Evolutionary conservation across 2,888 invertebrate species (phyloP).

Genomic region (Conomelus anceps): DNA sequence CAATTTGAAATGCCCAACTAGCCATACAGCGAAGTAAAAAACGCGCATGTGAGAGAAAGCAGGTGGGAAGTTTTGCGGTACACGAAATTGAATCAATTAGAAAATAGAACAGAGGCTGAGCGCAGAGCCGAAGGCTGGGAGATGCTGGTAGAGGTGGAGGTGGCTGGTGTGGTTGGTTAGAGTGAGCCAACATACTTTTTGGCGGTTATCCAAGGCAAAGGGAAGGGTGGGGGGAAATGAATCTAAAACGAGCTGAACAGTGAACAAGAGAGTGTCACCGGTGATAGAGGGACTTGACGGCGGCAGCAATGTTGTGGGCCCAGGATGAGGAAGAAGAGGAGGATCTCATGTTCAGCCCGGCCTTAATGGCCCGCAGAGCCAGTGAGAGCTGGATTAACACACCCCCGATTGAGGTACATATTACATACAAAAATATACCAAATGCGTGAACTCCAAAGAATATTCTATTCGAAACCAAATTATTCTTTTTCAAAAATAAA

Average conservation of each 20-base stretch:
- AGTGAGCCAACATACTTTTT: constrained; percentile 13
- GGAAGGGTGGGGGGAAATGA: constrained; percentile 37
- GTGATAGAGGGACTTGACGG: constrained; percentile 5
- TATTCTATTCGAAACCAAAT: not conserved
- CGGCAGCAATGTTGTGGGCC: constrained; percentile 49
- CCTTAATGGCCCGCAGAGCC: constrained; percentile 75
- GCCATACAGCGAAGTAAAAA: not conserved
- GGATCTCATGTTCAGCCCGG: constrained; percentile 79
- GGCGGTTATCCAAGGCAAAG: constrained; percentile 32
- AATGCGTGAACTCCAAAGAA: no score
- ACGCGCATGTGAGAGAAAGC: not conserved
- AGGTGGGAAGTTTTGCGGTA: not conserved
- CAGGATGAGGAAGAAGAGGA: constrained; percentile 77
- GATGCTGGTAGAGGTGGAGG: no score
- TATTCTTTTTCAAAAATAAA: not conserved
- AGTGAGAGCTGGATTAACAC: constrained; percentile 87
- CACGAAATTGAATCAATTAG: constrained; percentile 3
- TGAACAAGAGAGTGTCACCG: constrained; percentile 12
- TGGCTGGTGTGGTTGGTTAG: not conserved
- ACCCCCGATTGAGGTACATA: constrained; percentile 73
- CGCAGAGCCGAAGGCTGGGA: no score
- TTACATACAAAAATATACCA: not conserved
- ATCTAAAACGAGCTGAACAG: constrained; percentile 37
- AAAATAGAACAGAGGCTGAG: constrained; percentile 8
- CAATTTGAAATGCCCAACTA: not conserved